Evolutionary conservation across 2,888 invertebrate species (phyloP).

Genomic region (Baronia brevicornis): DNA sequence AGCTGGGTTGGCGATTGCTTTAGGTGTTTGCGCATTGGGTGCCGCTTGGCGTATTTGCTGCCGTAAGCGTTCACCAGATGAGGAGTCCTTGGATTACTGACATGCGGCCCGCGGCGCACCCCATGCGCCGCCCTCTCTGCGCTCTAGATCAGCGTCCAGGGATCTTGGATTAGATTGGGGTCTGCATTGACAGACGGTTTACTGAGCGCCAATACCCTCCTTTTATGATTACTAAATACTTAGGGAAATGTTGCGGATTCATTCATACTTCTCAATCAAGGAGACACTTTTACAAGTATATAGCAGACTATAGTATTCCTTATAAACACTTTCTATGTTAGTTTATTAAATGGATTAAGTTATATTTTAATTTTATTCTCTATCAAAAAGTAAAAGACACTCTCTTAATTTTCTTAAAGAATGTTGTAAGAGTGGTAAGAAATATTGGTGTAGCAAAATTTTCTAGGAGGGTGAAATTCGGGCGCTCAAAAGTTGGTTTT

Average conservation of each 20-base stretch:
- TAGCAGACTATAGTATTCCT: no score
- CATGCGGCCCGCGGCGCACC: constrained; percentile 71
- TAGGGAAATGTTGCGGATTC: no score
- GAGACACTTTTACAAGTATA: no score
- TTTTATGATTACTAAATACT: constrained; percentile 38
- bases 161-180: constrained; percentile 68
- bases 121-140: constrained; percentile 62
- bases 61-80: constrained; percentile 75
- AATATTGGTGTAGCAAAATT: constrained; percentile 1
- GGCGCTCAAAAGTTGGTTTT: constrained; percentile 54
- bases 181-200: constrained; percentile 70
- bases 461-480: constrained; percentile 22
- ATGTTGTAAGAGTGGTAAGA: constrained; percentile 1
- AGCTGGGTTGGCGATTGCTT: constrained; percentile 72
- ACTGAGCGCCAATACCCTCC: constrained; percentile 59
- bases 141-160: constrained; percentile 59
- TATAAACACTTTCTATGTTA: no score
- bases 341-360: no score
- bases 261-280: no score
- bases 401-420: no score
- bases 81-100: constrained; percentile 78
- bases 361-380: no score
- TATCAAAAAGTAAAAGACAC: no score
- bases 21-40: constrained; percentile 74
- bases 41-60: constrained; percentile 78